Percentiles rank a stretch among this genome's conserved stretches.
Evolutionary conservation across 92 coral and sea anemone species (phyloP).

Genomic region (Anthopleura xanthogrammica): DNA sequence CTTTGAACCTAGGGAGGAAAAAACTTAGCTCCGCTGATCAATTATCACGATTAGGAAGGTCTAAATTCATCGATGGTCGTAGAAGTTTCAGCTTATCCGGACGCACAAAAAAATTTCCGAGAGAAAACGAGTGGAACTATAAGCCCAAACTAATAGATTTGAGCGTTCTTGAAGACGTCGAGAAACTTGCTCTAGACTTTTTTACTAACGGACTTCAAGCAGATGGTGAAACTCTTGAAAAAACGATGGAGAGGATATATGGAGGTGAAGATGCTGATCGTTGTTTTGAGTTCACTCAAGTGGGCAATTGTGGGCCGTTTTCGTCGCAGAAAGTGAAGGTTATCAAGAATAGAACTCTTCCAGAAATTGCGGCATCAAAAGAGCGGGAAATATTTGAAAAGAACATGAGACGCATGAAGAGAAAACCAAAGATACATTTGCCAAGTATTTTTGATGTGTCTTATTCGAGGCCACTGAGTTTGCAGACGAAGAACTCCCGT

Average conservation of each 20-base stretch:
- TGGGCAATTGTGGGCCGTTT: slow-evolving; percentile 12
- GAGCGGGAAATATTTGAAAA: not conserved
- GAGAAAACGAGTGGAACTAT: slow-evolving; percentile 2
- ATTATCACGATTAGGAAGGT: not conserved
- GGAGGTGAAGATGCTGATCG: slow-evolving; percentile 11
- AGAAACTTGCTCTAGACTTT: slow-evolving; percentile 14
- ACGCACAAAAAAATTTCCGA: not conserved
- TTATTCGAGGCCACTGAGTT: slow-evolving; percentile 7
- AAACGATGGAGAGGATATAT: slow-evolving; percentile 25
- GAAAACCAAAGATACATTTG: not conserved
- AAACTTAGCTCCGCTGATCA: not conserved
- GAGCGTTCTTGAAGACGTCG: slow-evolving; percentile 11
- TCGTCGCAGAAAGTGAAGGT: not conserved
- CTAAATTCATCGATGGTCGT: not conserved
- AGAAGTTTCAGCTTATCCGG: not conserved
- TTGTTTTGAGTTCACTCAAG: slow-evolving; percentile 19
- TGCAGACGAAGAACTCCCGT: not conserved
- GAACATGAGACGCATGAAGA: not conserved
- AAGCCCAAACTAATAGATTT: slow-evolving; percentile 11
- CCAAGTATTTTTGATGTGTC: slow-evolving; percentile 24
- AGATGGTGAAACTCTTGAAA: slow-evolving; percentile 20
- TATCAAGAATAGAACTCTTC: not conserved
- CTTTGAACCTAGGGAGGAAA: not conserved
- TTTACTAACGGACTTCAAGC: slow-evolving; percentile 2
- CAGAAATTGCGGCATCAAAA: not conserved